phyloP scores from a whole-genome alignment of 1,140 invertebrate species.

The Aphaenogaster rudis region DNA sequence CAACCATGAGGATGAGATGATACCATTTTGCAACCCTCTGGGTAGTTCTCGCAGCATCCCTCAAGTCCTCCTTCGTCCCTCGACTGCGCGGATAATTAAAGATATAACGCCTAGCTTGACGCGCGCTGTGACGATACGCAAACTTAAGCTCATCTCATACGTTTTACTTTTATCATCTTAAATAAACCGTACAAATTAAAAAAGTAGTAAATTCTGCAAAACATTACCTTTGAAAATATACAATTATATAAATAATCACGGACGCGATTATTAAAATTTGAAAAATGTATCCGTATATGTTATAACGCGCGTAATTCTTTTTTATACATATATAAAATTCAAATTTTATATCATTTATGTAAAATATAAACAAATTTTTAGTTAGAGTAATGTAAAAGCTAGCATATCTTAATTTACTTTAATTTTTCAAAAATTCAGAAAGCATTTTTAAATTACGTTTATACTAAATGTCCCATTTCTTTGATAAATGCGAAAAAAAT shows the following conservation, averaged over 20 bases:
- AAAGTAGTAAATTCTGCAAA: background rate
- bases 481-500: background rate
- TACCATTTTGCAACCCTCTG: conserved; percentile 77
- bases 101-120: conserved; percentile 80
- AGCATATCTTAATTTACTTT: background rate
- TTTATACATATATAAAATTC: background rate
- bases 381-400: background rate
- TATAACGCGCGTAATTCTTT: background rate
- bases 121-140: conserved; percentile 36
- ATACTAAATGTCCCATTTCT: background rate
- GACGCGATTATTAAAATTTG: background rate
- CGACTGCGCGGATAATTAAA: conserved; percentile 81
- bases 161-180: background rate
- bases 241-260: background rate
- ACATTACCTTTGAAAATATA: background rate
- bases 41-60: conserved; percentile 71
- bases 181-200: background rate
- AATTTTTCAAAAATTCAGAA: background rate
- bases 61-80: conserved; percentile 66
- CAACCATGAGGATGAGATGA: conserved; percentile 81
- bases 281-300: background rate
- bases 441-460: background rate
- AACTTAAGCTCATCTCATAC: conserved; percentile 38
- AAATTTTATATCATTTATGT: background rate
- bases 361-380: conserved; percentile 1